phyloP scores from a whole-genome alignment of 2,113 vertebrate genomes.

The Morphnarchus princeps region DNA sequence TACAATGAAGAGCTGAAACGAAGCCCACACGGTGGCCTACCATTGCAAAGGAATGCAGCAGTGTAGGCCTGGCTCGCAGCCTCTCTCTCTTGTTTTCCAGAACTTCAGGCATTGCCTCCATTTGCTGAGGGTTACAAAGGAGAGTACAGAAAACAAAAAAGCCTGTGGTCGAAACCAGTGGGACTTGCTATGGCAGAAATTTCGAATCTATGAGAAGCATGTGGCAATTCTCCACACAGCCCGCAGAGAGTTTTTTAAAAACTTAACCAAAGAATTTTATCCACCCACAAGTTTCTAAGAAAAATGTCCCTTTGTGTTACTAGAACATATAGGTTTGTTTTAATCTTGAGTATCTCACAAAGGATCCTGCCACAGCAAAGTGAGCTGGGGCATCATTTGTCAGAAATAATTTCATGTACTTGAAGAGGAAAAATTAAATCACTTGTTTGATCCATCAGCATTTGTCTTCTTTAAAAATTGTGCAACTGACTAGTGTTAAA shows the following conservation, averaged over 20 bases:
- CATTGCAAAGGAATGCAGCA: slow-evolving; percentile 55
- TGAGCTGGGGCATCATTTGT: neutral
- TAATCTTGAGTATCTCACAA: slow-evolving; percentile 51
- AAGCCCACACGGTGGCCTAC: slow-evolving; percentile 10
- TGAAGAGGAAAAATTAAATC: neutral
- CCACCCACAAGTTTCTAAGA: slow-evolving; percentile 63
- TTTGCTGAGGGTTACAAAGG: slow-evolving; percentile 48
- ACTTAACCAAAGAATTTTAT: slow-evolving; percentile 50
- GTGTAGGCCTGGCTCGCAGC: slow-evolving; percentile 59
- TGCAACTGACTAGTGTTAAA: neutral
- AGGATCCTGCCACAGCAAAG: slow-evolving; percentile 37
- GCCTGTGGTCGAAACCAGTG: slow-evolving; percentile 64
- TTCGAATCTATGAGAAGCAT: slow-evolving; percentile 77
- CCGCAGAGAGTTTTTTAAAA: slow-evolving; percentile 22
- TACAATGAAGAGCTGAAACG: neutral
- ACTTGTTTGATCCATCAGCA: neutral
- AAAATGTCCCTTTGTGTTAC: slow-evolving; percentile 70
- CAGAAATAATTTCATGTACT: neutral
- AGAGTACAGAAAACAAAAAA: slow-evolving; percentile 68
- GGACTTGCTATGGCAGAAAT: slow-evolving; percentile 78
- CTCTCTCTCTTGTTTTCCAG: slow-evolving; percentile 59
- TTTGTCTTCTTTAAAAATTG: neutral
- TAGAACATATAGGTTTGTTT: slow-evolving; percentile 65
- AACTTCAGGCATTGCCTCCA: slow-evolving; percentile 10
- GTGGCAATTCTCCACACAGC: slow-evolving; percentile 66